phyloP scores from a whole-genome alignment of 2,113 vertebrate species.

The Pao palembangensis region DNA sequence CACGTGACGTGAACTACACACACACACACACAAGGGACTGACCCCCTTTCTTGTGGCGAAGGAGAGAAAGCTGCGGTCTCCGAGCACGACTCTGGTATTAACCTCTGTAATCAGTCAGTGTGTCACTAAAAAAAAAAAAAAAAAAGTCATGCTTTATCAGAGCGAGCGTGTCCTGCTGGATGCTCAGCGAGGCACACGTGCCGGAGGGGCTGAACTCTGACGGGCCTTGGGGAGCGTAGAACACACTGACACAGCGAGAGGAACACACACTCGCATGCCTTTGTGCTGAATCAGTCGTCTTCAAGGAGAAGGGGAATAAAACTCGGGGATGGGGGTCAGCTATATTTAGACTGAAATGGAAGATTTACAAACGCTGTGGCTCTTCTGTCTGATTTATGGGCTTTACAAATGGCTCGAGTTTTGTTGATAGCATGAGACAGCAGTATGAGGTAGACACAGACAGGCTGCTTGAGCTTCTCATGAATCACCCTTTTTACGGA shows the following conservation, averaged over 20 bases:
- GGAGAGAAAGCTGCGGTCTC: conserved; percentile 28
- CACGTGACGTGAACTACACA: conserved; percentile 39
- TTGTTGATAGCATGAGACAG: not conserved
- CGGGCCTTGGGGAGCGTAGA: conserved; percentile 7
- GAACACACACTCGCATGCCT: conserved; percentile 16
- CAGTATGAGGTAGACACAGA: too few relatives aligned
- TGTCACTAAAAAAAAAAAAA: conserved; percentile 38
- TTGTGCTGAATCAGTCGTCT: conserved; percentile 25
- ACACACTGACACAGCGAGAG: conserved; percentile 6
- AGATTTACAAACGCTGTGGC: not conserved
- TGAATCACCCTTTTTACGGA: too few relatives aligned
- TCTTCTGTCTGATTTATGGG: not conserved
- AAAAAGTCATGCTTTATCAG: conserved; percentile 19
- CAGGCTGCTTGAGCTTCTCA: too few relatives aligned
- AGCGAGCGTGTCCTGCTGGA: conserved; percentile 12
- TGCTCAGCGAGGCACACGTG: conserved; percentile 15
- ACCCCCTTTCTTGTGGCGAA: conserved; percentile 54
- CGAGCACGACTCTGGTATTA: conserved; percentile 55
- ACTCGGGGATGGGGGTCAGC: not conserved
- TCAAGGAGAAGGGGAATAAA: conserved; percentile 13
- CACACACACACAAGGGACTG: not conserved
- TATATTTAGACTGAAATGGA: not conserved
- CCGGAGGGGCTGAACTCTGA: conserved; percentile 20
- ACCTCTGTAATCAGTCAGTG: conserved; percentile 42
- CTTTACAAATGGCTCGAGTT: not conserved